Base-by-base conservation (phyloP, 2,113 vertebrate genomes). In the Theropithecus gelada region DNA sequence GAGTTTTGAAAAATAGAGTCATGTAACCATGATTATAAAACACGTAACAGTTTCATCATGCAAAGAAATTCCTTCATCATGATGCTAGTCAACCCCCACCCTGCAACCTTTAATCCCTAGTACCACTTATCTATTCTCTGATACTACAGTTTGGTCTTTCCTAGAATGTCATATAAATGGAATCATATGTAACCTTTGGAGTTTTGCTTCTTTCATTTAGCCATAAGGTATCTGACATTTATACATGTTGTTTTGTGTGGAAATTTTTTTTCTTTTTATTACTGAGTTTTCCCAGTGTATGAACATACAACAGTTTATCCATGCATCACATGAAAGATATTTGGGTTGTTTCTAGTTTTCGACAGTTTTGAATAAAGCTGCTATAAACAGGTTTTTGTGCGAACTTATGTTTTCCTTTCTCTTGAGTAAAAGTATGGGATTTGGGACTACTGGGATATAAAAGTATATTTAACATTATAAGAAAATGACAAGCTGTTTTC, bases 341-440 rank as follows among this genome's bases (percentile, higher is more conserved):
- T 27, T 90, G 52, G 5, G 11, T 18, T 85, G 48, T 79, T 95
- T 88, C n/a, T 23, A 52, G 11, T 90, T 87, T 81, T 59, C 85
- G 17, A 75, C 45, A 22, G 84, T 68, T 48, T 92, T 50, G 72
- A 95, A 81, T 91, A 96, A 59, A 52, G 2, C 16, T 88, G 20
- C 12, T 88, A 40, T 55, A 91, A 87, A 79, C 8, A 97, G 17
- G 68, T 59, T 50, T 91, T 80, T 84, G 4, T 27, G 18, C 55
- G 90, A 95, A 84, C 2, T 3, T 27, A 78, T 30, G 14, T 79
- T 90, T 92, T 93, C 35, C 90, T 80, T 90, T 93, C 55, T 94
- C 45, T 38, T 75, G 25, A 90, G 18, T 88, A 92, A 75, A 91
- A 38, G 10, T 20, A 43, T 43, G 50, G 25, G 59, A 76, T 89